These are phyloP conservation scores for Agrotis ipsilon DNA, from an alignment of 2,888 invertebrate genomes.

Conservation along the genomic window DNA sequence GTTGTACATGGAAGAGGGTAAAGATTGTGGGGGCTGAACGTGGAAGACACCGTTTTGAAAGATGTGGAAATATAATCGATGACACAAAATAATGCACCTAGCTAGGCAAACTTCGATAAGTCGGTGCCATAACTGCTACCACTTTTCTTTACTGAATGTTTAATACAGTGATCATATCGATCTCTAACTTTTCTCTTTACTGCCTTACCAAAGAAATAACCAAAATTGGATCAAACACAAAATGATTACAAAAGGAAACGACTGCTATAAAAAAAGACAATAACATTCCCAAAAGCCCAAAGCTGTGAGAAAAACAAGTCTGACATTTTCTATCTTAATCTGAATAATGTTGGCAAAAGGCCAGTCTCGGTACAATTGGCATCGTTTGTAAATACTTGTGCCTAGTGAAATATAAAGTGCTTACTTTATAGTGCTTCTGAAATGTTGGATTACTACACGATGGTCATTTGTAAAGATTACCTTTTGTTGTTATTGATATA, in stretches of 20 bases:
- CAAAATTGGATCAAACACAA: constrained; percentile 5
- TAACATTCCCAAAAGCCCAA: constrained; percentile 13
- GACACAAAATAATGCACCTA: too few relatives aligned
- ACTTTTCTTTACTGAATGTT: too few relatives aligned
- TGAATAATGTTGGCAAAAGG: constrained; percentile 29
- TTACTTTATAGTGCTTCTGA: constrained; percentile 32
- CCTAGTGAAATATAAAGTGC: constrained; percentile 17
- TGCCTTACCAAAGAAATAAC: not conserved
- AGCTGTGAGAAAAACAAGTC: constrained; percentile 11
- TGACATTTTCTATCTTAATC: constrained; percentile 1
- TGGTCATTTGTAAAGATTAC: constrained; percentile 7
- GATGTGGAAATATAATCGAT: too few relatives aligned
- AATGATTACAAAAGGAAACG: constrained; percentile 14
- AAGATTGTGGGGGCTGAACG: too few relatives aligned
- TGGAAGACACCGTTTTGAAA: too few relatives aligned
- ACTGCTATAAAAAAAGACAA: constrained; percentile 8
- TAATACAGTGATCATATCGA: too few relatives aligned
- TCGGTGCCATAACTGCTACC: too few relatives aligned
- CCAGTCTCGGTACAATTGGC: constrained; percentile 41
- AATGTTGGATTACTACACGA: not conserved
- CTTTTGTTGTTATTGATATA: constrained; percentile 1
- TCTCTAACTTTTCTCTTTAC: not conserved
- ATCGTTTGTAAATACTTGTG: constrained; percentile 25
- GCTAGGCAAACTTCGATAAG: too few relatives aligned
- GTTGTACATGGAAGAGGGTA: too few relatives aligned